A percentile compares a stretch with the other conserved stretches of the same genome.
phyloP scores from a whole-genome alignment of 2,113 vertebrate species.

The Ploceus nigricollis region DNA sequence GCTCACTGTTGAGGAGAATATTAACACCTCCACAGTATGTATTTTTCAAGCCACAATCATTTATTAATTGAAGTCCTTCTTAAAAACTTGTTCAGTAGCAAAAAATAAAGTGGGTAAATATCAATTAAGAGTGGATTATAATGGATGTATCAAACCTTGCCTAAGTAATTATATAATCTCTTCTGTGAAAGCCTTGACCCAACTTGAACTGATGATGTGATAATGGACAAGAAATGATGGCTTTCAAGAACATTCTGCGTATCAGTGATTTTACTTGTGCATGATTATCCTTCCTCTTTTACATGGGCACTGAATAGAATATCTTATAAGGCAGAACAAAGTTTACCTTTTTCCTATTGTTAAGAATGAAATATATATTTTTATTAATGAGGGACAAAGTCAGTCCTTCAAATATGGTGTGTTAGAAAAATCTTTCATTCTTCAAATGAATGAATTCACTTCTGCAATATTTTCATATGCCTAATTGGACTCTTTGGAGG shows the following conservation, averaged over 20 bases:
- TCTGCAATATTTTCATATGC: background rate
- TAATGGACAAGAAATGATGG: background rate
- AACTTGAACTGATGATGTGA: background rate
- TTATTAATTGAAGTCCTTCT: background rate
- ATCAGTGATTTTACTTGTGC: background rate
- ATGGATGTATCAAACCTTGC: background rate
- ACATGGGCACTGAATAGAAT: background rate
- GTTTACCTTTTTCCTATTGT: background rate
- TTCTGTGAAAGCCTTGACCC: background rate
- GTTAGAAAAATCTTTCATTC: background rate
- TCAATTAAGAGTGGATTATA: background rate
- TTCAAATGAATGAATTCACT: background rate
- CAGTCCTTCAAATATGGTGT: background rate
- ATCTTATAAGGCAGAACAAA: background rate
- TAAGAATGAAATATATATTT: background rate
- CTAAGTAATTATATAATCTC: background rate
- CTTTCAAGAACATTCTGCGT: background rate
- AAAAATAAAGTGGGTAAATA: background rate
- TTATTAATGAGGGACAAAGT: background rate
- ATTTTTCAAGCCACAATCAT: background rate
- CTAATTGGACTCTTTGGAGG: background rate
- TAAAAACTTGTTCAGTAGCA: background rate
- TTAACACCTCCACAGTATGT: background rate
- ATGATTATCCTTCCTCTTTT: background rate
- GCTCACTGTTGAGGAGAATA: background rate